Base-by-base conservation (phyloP, 2,113 vertebrate genomes). In the Gorsachius goisagi region DNA sequence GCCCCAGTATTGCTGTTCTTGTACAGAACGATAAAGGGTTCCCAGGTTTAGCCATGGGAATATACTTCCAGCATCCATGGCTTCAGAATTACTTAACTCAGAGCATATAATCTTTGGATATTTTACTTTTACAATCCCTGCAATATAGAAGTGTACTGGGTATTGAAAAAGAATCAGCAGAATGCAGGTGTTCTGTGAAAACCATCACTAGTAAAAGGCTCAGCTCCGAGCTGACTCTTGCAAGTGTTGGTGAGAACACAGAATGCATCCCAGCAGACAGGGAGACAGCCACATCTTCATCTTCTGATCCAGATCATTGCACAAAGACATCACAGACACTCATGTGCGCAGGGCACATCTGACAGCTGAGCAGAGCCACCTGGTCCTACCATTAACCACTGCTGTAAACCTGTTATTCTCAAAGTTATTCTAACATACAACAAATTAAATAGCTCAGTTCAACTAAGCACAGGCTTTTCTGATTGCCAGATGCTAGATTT, bases 281-380 rank as follows among this genome's bases (percentile, higher is more conserved):
- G 20, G n/a, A 72, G 19, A 26, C 44, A 41, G 45, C n/a, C 52
- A 24, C 73, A 69, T 47, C 77, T 74, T 77, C 37, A 53, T 50
- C 60, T 67, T 66, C 77, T 77, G 59, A 66, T 50, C 7, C 60
- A 74, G 33, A 35, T 15, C 50, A 52, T 35, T 35, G 74, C 21
- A 66, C 16, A 50, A 35, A 83, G 10, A 33, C 16, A 35, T 76
- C 39, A 56, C 22, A 77, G 17, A 64, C 39, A 23, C 39, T 53
- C 5, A 6, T 2, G 13, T 60, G 33, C 1, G 0, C 41, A 53
- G 35, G 33, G 33, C 5, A 2, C 32, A 73, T n/a, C 5, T 56
- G 55, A 81, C 14, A 68, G 39, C 26, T 55, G 39, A 82, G 66
- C 22, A 41, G 17, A 94, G 33, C 47, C 24, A 66, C 27, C 7